A percentile compares a stretch with the other conserved stretches of the same genome.
phyloP scores from a whole-genome alignment of 2,888 invertebrate genomes.

The Geotrupes spiniger region DNA sequence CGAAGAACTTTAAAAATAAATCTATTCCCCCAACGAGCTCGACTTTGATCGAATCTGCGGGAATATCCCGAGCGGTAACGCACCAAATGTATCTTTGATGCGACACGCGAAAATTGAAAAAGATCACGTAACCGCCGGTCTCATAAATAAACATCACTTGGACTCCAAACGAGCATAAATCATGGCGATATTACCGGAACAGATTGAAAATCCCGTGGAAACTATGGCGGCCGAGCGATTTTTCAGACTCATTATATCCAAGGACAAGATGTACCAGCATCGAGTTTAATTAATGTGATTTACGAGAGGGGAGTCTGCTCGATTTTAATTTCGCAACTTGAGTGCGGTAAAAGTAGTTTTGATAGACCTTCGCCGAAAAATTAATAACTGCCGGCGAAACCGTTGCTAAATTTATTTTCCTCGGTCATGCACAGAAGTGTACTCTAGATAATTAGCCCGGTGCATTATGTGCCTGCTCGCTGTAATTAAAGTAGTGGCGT shows the following conservation, averaged over 20 bases:
- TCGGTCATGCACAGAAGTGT: too few species aligned
- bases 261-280: constrained; percentile 28
- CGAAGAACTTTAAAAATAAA: too few species aligned
- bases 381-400: too few species aligned
- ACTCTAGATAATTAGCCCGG: too few species aligned
- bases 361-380: background rate
- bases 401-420: too few species aligned
- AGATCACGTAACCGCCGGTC: background rate
- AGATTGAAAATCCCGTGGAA: constrained; percentile 7
- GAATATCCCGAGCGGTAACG: too few species aligned
- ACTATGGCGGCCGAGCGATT: constrained; percentile 19
- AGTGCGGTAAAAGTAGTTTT: background rate
- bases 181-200: background rate
- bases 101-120: too few species aligned
- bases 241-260: constrained; percentile 31
- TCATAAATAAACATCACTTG: background rate
- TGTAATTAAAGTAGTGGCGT: too few species aligned
- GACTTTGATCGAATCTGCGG: too few species aligned
- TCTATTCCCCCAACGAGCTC: too few species aligned
- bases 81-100: too few species aligned
- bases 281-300: constrained; percentile 33
- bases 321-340: background rate
- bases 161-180: background rate
- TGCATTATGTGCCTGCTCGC: too few species aligned
- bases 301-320: constrained; percentile 16